phyloP scores from a whole-genome alignment of 2,113 vertebrate species.

The Pachyramphus minor region DNA sequence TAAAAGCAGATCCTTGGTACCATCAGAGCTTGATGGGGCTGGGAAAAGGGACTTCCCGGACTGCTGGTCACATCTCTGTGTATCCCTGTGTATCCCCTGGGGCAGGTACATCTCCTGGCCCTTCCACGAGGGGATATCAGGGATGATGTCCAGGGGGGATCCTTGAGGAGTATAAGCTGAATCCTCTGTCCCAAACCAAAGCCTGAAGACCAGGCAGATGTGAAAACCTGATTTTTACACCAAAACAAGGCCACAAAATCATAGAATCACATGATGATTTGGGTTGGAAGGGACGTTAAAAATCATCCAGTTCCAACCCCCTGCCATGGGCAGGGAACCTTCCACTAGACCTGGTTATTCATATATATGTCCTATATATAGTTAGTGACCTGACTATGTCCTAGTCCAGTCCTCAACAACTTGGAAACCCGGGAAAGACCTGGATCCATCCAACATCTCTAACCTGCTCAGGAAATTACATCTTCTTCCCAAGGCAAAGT shows the following conservation, averaged over 20 bases:
- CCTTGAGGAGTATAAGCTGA: background rate
- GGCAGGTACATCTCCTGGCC: background rate
- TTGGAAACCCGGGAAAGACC: background rate
- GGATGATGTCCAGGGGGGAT: background rate
- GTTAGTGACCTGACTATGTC: background rate
- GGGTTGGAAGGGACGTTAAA: background rate
- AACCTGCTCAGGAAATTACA: background rate
- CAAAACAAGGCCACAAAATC: background rate
- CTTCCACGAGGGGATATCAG: background rate
- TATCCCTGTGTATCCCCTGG: background rate
- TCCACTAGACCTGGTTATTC: background rate
- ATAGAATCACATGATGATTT: background rate
- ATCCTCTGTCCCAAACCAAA: background rate
- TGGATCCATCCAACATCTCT: background rate
- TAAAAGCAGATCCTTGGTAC: constrained; percentile 3
- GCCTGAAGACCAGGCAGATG: background rate
- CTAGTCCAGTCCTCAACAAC: background rate
- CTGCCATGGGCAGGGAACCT: background rate
- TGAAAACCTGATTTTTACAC: background rate
- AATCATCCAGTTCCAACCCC: background rate
- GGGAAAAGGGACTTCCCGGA: background rate
- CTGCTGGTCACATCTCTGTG: rapidly evolving
- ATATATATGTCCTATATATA: rapidly evolving
- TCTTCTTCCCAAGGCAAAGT: background rate
- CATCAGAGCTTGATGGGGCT: background rate